Percentiles rank a stretch among this genome's conserved stretches.
These are phyloP conservation scores for Macroteleia sp. DNA, from an alignment of 2,888 invertebrate genomes.

Conservation along the genomic window DNA sequence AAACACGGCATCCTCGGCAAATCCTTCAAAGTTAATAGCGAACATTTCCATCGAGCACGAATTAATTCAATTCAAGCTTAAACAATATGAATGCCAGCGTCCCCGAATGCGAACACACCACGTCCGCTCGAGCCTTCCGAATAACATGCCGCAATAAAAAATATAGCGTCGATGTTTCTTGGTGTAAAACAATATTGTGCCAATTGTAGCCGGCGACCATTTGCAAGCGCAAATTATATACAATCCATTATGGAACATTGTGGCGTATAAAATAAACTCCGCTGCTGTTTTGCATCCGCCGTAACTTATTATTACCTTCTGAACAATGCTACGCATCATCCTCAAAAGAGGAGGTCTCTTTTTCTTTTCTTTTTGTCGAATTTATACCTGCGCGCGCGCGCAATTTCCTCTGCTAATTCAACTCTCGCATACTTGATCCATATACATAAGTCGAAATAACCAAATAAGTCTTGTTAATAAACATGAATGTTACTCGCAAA, in stretches of 20 bases:
- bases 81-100: conserved; percentile 10
- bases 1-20: too few relatives aligned
- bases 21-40: background rate
- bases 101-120: background rate
- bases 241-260: conserved; percentile 7
- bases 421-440: conserved; percentile 24
- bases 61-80: conserved; percentile 7
- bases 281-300: conserved; percentile 20
- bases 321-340: background rate
- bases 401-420: conserved; percentile 21
- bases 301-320: conserved; percentile 30
- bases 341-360: background rate
- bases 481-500: conserved; percentile 31
- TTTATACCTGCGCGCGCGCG: conserved; percentile 31
- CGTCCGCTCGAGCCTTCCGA: background rate
- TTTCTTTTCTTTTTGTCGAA: background rate
- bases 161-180: conserved; percentile 14
- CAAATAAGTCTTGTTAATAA: conserved; percentile 43
- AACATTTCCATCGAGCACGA: conserved; percentile 4
- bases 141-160: conserved; percentile 1
- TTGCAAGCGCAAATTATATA: conserved; percentile 3
- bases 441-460: conserved; percentile 38
- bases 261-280: conserved; percentile 13
- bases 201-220: conserved; percentile 16
- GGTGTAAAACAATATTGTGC: conserved; percentile 17